Evolutionary conservation across 2,797 vertebrate species (phyloP), one percentile per base, ranked within the genome.

Genomic region (Myioborus melanocephalus): DNA sequence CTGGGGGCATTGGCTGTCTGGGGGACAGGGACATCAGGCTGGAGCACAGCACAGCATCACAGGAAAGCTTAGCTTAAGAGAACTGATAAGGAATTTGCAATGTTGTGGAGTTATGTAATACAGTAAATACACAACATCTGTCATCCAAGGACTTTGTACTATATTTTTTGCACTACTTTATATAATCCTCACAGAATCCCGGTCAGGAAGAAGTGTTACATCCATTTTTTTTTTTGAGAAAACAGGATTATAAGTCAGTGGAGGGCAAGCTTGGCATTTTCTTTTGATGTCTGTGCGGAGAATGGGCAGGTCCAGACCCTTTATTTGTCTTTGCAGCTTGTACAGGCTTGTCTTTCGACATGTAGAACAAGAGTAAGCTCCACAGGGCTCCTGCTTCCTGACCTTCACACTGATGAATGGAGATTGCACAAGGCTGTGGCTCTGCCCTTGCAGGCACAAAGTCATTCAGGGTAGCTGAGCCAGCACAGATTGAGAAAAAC

Each of bases 391-490:
- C 91, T 91, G 89, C 76, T 85, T 96, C 92, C 94, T 89, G 92
- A 93, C 86, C 95, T 92, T 94, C 90, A 71, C 43, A 14, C 81
- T 95, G 90, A 76, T 95, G 93, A 95, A 93, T 91, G 93, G 87
- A 93, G 90, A 86, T 94, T 95, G 80, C 93, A 69, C 90, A 93
- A 91, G 83, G 47, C 88, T 64, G 46, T 39, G 83, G 41, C 56
- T 95, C 50, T 94, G 88, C 70, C 85, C 93, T 96, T 90, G 87
- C 70, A 63, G 91, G 91, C 94, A 86, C 72, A 72, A 94, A 94
- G 83, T 90, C 85, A 90, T 79, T 86, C 83, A 88, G 87, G 34
- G 63, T 37, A 87, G 90, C 90, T 95, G 92, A 96, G 86, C 73
- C 92, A 95, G 83, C 69, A 81, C n/a, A 83, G 80, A 91, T 60